A percentile compares a stretch with the other conserved stretches of the same genome.
Evolutionary conservation across 2,797 vertebrate genomes (phyloP).

Genomic region (Pseudotriccus pelzelni): DNA sequence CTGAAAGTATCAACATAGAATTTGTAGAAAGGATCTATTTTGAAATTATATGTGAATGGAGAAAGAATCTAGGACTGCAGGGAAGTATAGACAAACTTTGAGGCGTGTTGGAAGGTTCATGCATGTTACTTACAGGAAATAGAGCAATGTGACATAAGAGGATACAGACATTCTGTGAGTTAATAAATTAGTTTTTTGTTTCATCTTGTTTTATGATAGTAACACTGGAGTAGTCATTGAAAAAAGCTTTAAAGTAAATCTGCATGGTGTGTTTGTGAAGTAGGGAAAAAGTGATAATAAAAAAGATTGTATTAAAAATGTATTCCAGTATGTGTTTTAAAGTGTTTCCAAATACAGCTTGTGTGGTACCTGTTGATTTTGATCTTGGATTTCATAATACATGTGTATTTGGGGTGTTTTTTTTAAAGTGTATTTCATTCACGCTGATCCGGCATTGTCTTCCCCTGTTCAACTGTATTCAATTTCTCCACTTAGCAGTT

Average conservation of each 20-base stretch:
- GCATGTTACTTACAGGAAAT: background rate
- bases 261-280: rapidly evolving
- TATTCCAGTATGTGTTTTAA: background rate
- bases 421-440: background rate
- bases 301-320: background rate
- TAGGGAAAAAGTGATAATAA: background rate
- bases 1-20: background rate
- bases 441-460: background rate
- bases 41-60: background rate
- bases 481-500: background rate
- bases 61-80: background rate
- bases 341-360: background rate
- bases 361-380: background rate
- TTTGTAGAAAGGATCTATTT: background rate
- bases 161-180: background rate
- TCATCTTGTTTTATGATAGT: background rate
- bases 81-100: background rate
- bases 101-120: background rate
- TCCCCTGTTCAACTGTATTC: background rate
- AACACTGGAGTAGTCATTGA: background rate
- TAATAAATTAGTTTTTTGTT: background rate
- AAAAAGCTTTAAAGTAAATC: background rate
- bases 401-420: background rate
- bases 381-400: background rate
- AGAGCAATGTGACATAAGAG: rapidly evolving